Base-by-base conservation (phyloP, 2,113 vertebrate genomes). In the Elephas maximus region DNA sequence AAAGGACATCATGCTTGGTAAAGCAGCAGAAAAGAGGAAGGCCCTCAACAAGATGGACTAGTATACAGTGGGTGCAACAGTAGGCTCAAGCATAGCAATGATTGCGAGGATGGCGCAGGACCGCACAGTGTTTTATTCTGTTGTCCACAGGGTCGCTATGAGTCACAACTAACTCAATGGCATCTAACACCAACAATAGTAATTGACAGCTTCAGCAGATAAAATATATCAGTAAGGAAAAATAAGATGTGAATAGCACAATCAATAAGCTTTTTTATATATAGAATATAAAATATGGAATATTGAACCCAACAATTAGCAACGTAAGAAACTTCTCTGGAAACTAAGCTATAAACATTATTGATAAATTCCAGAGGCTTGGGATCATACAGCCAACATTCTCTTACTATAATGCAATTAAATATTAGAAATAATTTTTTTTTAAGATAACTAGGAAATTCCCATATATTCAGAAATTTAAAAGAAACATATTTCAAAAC, bases 371-470 rank as follows among this genome's bases (percentile, higher is more conserved):
- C 80, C 92, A 63, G 65, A 90, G 77, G 28, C 10, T 12, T 63
- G 53, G 23, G 26, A 71, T 18, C 5, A 78, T 78, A 28, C 4
- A 48, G 44, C 14, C 21, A 60, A 60, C 20, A 69, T 76, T 90
- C 51, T 67, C 28, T 78, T 88, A 76, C 6, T 79, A 6, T 23
- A 67, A 33, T 78, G 33, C 3, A 48, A 90, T 83, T 33, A 77
- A 73, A 71, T 53, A 77, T 76, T 93, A 86, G 26, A 93, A 87
- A 71, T 79, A 74, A 4, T 67, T 30, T 84, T 90, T 82, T 63
- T 67, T 10, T 87, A 90, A 77, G 53, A 21, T n/a, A 93, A 84
- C 17, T 21, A 71, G n/a, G 33, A 91, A 84, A 53, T 83, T 41
- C 21, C 23, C 12, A 41, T 45, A 62, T 6, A 63, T 81, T 82